Conservation (phyloP, 2,113 vertebrate genomes). For the Sturnus vulgaris region DNA sequence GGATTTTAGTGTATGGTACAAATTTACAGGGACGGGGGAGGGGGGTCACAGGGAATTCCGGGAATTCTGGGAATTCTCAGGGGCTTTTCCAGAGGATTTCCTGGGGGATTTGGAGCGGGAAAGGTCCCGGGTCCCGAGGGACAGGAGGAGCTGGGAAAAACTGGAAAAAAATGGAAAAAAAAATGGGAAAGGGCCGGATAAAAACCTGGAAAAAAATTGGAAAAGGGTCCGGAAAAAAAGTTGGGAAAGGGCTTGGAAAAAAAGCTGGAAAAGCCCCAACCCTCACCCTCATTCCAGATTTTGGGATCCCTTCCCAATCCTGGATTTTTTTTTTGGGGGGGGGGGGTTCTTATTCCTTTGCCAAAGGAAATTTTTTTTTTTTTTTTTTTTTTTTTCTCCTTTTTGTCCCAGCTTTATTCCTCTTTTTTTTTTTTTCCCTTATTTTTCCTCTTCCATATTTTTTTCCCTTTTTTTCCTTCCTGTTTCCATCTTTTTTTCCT, state of each 20-base stretch:
- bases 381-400: too few relatives aligned
- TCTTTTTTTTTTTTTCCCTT: too few relatives aligned
- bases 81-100: background rate
- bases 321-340: too few relatives aligned
- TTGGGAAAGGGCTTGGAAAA: too few relatives aligned
- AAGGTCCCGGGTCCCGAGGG: background rate
- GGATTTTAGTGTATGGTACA: background rate
- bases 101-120: background rate
- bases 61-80: background rate
- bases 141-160: background rate
- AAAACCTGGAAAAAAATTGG: background rate
- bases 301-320: background rate
- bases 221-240: too few relatives aligned
- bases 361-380: background rate
- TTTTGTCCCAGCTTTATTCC: too few relatives aligned
- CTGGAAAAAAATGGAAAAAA: too few relatives aligned
- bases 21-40: background rate
- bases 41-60: background rate
- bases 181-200: background rate
- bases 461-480: too few relatives aligned
- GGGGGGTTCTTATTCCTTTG: background rate
- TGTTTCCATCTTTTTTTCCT: too few relatives aligned
- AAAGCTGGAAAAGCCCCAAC: background rate
- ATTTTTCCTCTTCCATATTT: too few relatives aligned
- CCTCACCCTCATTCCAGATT: background rate